Evolutionary conservation across 92 coral and sea anemone genomes (phyloP).

Genomic region (Zoanthus solanderi): DNA sequence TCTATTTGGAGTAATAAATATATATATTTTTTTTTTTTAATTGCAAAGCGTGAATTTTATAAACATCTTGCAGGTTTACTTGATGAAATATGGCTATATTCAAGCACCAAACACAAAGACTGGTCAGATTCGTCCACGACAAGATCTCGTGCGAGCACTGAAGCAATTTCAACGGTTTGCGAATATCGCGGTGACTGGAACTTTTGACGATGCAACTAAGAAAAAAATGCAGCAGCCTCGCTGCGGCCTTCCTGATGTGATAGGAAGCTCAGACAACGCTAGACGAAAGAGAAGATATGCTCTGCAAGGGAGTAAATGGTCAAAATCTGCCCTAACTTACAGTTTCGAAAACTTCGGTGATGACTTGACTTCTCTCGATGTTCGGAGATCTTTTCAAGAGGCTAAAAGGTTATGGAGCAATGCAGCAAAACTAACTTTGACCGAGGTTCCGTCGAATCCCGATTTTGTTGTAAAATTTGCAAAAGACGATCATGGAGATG

Average conservation of each 20-base stretch:
- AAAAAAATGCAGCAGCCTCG: slow-evolving; percentile 57
- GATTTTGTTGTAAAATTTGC: slow-evolving; percentile 58
- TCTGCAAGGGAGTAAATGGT: slow-evolving; percentile 70
- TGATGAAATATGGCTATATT: slow-evolving; percentile 26
- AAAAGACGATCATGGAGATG: slow-evolving; percentile 57
- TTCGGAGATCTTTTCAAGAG: slow-evolving; percentile 59
- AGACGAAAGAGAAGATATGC: slow-evolving; percentile 65
- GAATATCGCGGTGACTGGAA: slow-evolving; percentile 38
- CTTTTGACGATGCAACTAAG: slow-evolving; percentile 37
- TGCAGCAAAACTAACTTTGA: slow-evolving; percentile 61
- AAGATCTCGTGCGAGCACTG: slow-evolving; percentile 17
- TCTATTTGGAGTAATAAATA: neutral
- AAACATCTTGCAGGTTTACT: neutral
- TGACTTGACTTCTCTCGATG: slow-evolving; percentile 65
- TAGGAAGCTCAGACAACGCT: slow-evolving; percentile 55
- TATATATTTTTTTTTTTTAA: too few species aligned
- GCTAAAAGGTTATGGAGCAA: slow-evolving; percentile 69
- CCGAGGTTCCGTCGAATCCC: slow-evolving; percentile 46
- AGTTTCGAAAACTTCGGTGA: slow-evolving; percentile 66
- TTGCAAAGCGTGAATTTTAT: neutral
- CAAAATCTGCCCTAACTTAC: slow-evolving; percentile 72
- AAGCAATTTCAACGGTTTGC: slow-evolving; percentile 41
- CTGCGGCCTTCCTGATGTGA: slow-evolving; percentile 70
- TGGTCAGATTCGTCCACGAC: slow-evolving; percentile 24
- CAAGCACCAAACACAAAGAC: slow-evolving; percentile 23